phyloP scores from a whole-genome alignment of 2,113 vertebrate genomes.

The Monarcha castaneiventris region DNA sequence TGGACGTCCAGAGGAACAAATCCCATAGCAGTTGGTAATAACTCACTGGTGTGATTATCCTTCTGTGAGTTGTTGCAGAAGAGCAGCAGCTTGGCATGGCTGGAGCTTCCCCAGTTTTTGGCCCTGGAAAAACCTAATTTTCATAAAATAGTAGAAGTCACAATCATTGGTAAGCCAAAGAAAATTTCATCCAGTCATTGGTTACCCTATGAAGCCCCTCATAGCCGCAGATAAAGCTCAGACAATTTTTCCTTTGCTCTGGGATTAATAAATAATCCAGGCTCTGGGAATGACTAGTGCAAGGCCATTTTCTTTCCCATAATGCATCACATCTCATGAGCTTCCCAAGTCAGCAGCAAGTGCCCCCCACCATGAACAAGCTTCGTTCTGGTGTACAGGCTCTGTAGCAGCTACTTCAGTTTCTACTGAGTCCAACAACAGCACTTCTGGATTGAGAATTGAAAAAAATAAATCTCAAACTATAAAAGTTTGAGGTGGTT shows the following conservation, averaged over 20 bases:
- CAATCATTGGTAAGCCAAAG: neutral
- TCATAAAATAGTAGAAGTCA: neutral
- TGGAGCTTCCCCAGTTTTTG: neutral
- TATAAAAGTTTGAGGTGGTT: neutral
- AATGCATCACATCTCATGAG: neutral
- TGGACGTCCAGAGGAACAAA: neutral
- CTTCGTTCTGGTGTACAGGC: neutral
- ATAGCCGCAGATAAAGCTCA: neutral
- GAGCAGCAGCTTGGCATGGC: neutral
- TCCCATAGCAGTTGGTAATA: neutral
- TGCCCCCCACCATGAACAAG: neutral
- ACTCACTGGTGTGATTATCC: neutral
- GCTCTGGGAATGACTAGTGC: neutral
- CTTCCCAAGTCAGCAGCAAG: neutral
- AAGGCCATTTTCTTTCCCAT: neutral
- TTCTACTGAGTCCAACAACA: neutral
- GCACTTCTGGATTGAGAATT: neutral
- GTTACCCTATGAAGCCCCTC: neutral
- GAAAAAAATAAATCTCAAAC: neutral
- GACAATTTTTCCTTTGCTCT: neutral
- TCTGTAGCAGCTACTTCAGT: neutral
- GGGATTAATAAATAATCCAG: neutral
- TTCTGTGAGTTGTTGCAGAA: neutral
- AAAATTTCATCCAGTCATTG: neutral
- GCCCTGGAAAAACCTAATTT: neutral